phyloP scores from a whole-genome alignment of 2,888 invertebrate genomes.

The Leptinotarsa haldemani region DNA sequence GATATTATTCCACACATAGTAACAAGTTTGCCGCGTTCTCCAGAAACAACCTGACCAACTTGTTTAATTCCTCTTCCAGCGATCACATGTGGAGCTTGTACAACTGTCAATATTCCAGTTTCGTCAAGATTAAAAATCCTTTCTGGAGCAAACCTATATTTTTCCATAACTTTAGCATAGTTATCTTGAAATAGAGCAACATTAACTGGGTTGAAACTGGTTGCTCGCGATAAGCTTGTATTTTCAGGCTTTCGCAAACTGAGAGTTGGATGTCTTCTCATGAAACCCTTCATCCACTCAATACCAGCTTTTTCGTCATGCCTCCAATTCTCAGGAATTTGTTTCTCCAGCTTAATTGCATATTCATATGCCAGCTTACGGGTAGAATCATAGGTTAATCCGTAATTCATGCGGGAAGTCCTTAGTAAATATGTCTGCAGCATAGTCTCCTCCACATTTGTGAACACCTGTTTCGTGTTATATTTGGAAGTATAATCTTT shows the following conservation, averaged over 20 bases:
- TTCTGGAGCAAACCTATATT: slow-evolving; percentile 1
- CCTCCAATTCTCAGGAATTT: slow-evolving; percentile 45
- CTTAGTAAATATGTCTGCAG: slow-evolving; percentile 19
- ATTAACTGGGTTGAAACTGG: slow-evolving; percentile 47
- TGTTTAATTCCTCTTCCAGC: neutral
- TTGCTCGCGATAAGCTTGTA: slow-evolving; percentile 51
- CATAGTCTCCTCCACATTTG: slow-evolving; percentile 2
- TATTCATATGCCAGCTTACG: slow-evolving; percentile 47
- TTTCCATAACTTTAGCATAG: neutral
- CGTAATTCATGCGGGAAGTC: slow-evolving; percentile 34
- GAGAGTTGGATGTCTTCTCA: slow-evolving; percentile 47
- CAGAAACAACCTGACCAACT: neutral
- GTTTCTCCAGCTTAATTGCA: slow-evolving; percentile 38
- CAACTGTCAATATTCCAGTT: neutral
- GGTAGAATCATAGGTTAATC: slow-evolving; percentile 43
- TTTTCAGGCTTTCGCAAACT: slow-evolving; percentile 51
- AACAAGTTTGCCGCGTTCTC: neutral
- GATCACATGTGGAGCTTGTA: neutral
- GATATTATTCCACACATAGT: slow-evolving; percentile 1
- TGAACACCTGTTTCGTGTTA: slow-evolving; percentile 16
- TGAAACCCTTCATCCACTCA: slow-evolving; percentile 52
- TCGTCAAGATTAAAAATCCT: neutral
- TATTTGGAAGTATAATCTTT: slow-evolving; percentile 6
- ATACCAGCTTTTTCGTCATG: slow-evolving; percentile 45
- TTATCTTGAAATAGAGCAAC: neutral